These are phyloP conservation scores for Acanthiza pusilla DNA, from an alignment of 2,797 vertebrate species.

Conservation along the genomic window DNA sequence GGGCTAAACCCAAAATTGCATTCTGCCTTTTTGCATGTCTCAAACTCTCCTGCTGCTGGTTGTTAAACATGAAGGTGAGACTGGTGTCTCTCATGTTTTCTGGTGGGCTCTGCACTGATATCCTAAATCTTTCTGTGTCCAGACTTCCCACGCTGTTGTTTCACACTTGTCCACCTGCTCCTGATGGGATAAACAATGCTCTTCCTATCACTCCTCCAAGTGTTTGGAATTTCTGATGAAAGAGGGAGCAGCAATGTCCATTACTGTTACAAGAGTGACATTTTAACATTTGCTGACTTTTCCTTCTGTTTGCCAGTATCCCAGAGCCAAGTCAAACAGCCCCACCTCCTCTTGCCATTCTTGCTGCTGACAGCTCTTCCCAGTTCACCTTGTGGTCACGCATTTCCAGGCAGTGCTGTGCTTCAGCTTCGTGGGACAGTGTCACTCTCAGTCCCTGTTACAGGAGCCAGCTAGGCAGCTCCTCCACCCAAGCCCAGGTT, in stretches of 20 bases:
- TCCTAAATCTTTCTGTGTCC: background rate
- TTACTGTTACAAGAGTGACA: background rate
- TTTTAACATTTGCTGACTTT: background rate
- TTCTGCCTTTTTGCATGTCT: background rate
- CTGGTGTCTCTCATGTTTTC: background rate
- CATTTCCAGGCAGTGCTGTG: background rate
- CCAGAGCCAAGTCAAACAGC: slow-evolving; percentile 38
- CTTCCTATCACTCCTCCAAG: background rate
- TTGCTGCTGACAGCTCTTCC: background rate
- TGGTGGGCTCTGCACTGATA: background rate
- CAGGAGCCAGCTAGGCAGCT: background rate
- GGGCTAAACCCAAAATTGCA: background rate
- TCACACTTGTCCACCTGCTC: background rate
- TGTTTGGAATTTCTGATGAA: background rate
- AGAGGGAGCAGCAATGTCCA: background rate
- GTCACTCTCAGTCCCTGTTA: background rate
- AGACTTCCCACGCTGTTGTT: background rate
- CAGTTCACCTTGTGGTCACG: background rate
- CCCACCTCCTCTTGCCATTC: background rate
- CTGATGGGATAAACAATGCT: background rate
- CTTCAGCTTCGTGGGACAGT: background rate
- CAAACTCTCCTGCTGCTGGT: background rate
- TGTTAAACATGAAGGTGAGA: background rate
- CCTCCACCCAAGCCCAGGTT: background rate
- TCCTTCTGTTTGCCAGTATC: background rate